These are phyloP conservation scores for Euwallacea similis DNA, from an alignment of 1,140 invertebrate genomes.

Conservation along the genomic window DNA sequence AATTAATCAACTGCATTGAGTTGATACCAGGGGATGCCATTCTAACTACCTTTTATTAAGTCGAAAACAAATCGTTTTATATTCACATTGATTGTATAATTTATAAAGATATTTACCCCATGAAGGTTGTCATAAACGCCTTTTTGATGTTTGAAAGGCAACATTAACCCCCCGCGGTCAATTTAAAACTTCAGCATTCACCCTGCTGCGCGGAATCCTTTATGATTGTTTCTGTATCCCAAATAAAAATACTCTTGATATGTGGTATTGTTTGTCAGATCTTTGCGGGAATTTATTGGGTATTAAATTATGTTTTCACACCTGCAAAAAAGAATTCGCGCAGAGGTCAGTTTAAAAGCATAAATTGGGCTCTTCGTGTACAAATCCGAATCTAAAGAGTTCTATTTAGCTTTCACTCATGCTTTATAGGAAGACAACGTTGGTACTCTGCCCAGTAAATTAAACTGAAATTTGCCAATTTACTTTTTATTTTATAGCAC, in stretches of 20 bases:
- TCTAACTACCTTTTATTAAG: constrained; percentile 22
- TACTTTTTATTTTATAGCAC: constrained; percentile 34
- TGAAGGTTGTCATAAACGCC: constrained; percentile 34
- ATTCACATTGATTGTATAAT: constrained; percentile 35
- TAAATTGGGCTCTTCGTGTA: no score
- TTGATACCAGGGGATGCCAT: background rate
- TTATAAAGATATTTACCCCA: constrained; percentile 36
- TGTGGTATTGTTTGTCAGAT: constrained; percentile 29
- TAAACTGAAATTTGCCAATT: constrained; percentile 35
- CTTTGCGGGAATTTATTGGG: constrained; percentile 20
- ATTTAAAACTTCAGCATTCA: constrained; percentile 27
- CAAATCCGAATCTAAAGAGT: background rate
- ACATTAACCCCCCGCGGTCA: constrained; percentile 29
- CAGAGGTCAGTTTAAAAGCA: no score
- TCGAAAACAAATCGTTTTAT: constrained; percentile 33
- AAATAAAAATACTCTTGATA: constrained; percentile 30
- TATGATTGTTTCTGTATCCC: constrained; percentile 33
- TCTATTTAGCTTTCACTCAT: constrained; percentile 24
- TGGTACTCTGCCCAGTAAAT: constrained; percentile 18
- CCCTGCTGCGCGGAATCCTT: constrained; percentile 30
- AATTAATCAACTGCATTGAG: background rate
- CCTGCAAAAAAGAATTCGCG: constrained; percentile 9
- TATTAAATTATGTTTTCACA: constrained; percentile 5
- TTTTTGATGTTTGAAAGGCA: constrained; percentile 36
- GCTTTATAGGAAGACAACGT: constrained; percentile 20